Percentiles rank a stretch among this genome's conserved stretches.
phyloP scores from a whole-genome alignment of 2,888 invertebrate species.

The Lordiphosa fenestrarum region DNA sequence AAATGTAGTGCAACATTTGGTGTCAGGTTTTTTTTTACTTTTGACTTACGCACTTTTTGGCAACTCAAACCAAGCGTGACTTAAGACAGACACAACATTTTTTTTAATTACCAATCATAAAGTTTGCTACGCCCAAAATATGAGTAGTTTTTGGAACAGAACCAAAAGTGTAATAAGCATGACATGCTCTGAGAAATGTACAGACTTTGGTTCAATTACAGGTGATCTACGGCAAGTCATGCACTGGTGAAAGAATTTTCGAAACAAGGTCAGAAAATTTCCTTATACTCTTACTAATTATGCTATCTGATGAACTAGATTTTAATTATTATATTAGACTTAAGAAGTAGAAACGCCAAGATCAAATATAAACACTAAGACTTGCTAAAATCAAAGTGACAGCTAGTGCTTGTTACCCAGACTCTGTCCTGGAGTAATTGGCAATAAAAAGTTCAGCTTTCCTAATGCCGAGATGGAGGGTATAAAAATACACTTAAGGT shows the following conservation, averaged over 20 bases:
- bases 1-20: slow-evolving; percentile 65
- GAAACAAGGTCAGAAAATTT: slow-evolving; percentile 23
- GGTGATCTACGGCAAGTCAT: slow-evolving; percentile 22
- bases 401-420: too few relatives aligned
- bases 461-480: too few relatives aligned
- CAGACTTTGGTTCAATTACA: slow-evolving; percentile 28
- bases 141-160: slow-evolving; percentile 64
- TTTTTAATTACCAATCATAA: slow-evolving; percentile 60
- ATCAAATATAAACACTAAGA: too few relatives aligned
- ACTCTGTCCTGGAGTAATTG: too few relatives aligned
- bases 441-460: too few relatives aligned
- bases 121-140: slow-evolving; percentile 52
- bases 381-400: too few relatives aligned
- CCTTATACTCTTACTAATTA: slow-evolving; percentile 21
- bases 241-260: slow-evolving; percentile 13
- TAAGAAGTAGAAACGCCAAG: too few relatives aligned
- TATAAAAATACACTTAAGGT: too few relatives aligned
- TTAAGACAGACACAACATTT: slow-evolving; percentile 33
- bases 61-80: slow-evolving; percentile 35
- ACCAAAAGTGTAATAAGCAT: slow-evolving; percentile 68
- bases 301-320: slow-evolving; percentile 31
- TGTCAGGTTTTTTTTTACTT: slow-evolving; percentile 50
- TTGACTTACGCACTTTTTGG: slow-evolving; percentile 22
- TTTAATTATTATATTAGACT: neutral
- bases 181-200: slow-evolving; percentile 34